Evolutionary conservation across 1,140 invertebrate genomes (phyloP).

Genomic region (Platorchestia sp.): DNA sequence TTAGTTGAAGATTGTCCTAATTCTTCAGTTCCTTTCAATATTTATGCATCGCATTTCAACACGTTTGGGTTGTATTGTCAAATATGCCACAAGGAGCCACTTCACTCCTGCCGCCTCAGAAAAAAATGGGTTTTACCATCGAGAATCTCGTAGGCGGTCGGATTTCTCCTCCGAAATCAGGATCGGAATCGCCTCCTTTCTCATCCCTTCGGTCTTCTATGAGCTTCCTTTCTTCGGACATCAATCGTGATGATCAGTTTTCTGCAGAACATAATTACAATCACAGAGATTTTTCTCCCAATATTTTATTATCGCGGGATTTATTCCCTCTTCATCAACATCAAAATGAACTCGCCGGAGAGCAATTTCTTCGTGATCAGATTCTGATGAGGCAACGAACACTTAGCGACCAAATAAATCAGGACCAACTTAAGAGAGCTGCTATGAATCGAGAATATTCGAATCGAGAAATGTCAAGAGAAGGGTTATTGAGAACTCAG

Average conservation of each 20-base stretch:
- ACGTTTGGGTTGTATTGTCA: background rate
- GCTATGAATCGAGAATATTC: background rate
- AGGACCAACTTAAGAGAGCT: slow-evolving; percentile 16
- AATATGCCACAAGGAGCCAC: slow-evolving; percentile 48
- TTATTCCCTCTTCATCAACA: background rate
- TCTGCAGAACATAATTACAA: background rate
- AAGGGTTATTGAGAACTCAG: slow-evolving; percentile 7
- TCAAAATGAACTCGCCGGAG: background rate
- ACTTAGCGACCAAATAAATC: background rate
- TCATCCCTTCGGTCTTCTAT: slow-evolving; percentile 3
- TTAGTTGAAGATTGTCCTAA: background rate
- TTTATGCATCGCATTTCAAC: background rate
- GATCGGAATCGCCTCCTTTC: slow-evolving; percentile 30
- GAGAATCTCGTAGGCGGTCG: slow-evolving; percentile 30
- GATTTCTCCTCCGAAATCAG: slow-evolving; percentile 26
- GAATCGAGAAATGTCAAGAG: slow-evolving; percentile 26
- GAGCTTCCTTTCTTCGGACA: background rate
- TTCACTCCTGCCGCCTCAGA: background rate
- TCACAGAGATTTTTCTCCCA: background rate
- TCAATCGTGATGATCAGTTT: background rate
- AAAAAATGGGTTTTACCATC: slow-evolving; percentile 44
- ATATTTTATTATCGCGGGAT: slow-evolving; percentile 27
- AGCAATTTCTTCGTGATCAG: background rate
- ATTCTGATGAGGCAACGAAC: slow-evolving; percentile 14
- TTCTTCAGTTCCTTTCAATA: background rate